A percentile compares a stretch with the other conserved stretches of the same genome.
Conservation (phyloP, 2,113 vertebrate genomes). For the Oncorhynchus mykiss region DNA sequence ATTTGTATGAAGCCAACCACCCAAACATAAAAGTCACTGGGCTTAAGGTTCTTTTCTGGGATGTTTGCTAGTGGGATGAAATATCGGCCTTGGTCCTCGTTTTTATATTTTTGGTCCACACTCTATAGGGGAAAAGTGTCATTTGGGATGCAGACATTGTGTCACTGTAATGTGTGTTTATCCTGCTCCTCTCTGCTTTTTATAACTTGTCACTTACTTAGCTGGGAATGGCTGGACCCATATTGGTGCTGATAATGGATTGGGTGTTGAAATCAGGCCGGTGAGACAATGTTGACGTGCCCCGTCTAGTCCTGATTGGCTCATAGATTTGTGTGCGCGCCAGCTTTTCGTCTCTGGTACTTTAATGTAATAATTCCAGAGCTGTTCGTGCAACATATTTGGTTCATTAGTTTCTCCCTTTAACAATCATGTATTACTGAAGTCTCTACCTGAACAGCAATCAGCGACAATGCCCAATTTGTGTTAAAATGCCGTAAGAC, state of each 20-base stretch:
- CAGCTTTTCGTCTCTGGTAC: conserved; percentile 40
- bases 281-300: conserved; percentile 64
- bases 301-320: conserved; percentile 47
- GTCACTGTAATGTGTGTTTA: conserved; percentile 20
- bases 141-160: background rate
- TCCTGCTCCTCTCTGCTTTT: conserved; percentile 61
- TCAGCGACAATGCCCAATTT: background rate
- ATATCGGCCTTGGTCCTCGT: no score
- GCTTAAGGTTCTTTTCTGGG: no score
- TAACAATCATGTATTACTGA: background rate
- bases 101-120: no score
- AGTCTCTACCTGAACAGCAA: background rate
- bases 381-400: conserved; percentile 32
- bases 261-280: conserved; percentile 73
- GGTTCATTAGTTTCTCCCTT: conserved; percentile 44
- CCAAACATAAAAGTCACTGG: no score
- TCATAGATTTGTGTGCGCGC: conserved; percentile 42
- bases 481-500: background rate
- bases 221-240: conserved; percentile 59
- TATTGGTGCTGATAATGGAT: conserved; percentile 72
- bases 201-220: conserved; percentile 69
- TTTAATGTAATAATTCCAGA: conserved; percentile 57
- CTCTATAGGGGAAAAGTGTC: no score
- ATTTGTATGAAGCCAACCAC: no score
- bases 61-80: no score